A percentile compares a stretch with the other conserved stretches of the same genome.
These are phyloP conservation scores for Eutrigla gurnardus DNA, from an alignment of 2,797 vertebrate species.

Conservation along the genomic window DNA sequence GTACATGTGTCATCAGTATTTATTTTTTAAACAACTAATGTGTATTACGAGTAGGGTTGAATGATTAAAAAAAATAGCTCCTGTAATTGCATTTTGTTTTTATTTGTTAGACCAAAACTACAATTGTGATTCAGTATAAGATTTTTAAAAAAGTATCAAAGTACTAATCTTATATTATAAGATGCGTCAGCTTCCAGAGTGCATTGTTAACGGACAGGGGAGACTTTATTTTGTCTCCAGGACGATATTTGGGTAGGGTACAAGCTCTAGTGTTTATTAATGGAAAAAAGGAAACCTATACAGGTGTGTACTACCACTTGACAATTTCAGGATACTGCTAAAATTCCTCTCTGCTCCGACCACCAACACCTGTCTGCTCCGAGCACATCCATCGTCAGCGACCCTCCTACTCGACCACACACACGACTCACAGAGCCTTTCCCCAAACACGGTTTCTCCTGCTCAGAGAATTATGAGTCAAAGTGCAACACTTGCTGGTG, in stretches of 20 bases:
- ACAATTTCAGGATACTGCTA: background rate
- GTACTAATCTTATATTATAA: too few species aligned
- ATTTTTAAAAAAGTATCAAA: background rate
- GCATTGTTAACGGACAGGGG: too few species aligned
- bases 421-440: background rate
- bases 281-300: background rate
- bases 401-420: background rate
- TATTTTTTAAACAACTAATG: conserved; percentile 23
- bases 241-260: background rate
- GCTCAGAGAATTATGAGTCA: too few species aligned
- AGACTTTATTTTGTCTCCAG: background rate
- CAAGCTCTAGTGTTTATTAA: background rate
- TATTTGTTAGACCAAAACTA: background rate
- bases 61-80: background rate
- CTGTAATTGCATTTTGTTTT: background rate
- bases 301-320: background rate
- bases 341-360: background rate
- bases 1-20: background rate
- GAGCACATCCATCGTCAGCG: background rate
- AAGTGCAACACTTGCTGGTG: too few species aligned
- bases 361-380: background rate
- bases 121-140: background rate
- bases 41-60: conserved; percentile 24
- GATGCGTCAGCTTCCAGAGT: background rate
- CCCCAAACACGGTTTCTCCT: background rate